Conservation (phyloP, 2,113 vertebrate species). For the Atlantisia rogersi region DNA sequence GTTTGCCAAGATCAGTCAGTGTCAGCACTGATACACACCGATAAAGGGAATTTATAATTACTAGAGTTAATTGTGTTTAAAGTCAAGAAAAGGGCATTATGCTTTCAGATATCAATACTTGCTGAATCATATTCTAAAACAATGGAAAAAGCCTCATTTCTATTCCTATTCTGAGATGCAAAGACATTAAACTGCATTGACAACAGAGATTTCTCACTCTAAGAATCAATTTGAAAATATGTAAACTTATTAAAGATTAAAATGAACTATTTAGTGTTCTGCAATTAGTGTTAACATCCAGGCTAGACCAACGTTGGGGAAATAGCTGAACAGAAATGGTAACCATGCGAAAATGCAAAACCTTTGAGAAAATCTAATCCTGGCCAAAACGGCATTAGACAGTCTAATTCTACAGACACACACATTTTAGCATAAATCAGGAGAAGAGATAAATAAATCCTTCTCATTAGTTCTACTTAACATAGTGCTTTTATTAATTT, state of each 20-base stretch:
- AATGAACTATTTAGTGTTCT: constrained; percentile 51
- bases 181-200: constrained; percentile 26
- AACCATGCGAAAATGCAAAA: constrained; percentile 37
- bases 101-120: constrained; percentile 3
- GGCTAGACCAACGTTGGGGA: neutral
- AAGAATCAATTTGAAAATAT: constrained; percentile 63
- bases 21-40: neutral
- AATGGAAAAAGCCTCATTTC: neutral
- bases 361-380: constrained; percentile 57
- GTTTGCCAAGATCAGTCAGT: constrained; percentile 3
- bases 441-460: constrained; percentile 22
- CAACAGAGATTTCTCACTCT: constrained; percentile 27
- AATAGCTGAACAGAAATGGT: constrained; percentile 22
- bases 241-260: constrained; percentile 70
- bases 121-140: constrained; percentile 22
- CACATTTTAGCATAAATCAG: constrained; percentile 22
- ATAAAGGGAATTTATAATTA: constrained; percentile 29
- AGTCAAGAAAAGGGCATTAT: neutral
- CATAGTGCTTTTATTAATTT: neutral
- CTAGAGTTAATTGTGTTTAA: neutral
- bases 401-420: constrained; percentile 9
- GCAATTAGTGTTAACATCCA: constrained; percentile 60
- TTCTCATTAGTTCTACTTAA: constrained; percentile 3
- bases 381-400: constrained; percentile 10
- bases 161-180: constrained; percentile 6